A percentile compares a stretch with the other conserved stretches of the same genome.
These are phyloP conservation scores for Pachymerium ferrugineum DNA, from an alignment of 2,888 invertebrate genomes.

Conservation along the genomic window DNA sequence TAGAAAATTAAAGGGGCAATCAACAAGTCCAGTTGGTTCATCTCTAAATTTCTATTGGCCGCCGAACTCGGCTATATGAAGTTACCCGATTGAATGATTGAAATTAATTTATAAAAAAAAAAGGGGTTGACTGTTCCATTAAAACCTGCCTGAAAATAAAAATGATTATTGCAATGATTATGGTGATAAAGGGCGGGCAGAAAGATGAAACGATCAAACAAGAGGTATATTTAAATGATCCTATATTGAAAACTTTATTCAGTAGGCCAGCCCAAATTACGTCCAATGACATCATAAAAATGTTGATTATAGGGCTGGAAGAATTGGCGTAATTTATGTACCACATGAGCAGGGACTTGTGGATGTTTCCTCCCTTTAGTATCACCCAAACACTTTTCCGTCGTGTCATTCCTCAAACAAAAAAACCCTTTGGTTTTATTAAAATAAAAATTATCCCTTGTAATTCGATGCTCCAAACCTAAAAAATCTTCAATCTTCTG, in stretches of 20 bases:
- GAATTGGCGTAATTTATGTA: slow-evolving; percentile 73
- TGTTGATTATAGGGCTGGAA: slow-evolving; percentile 86
- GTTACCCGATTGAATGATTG: too few relatives aligned
- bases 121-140: too few relatives aligned
- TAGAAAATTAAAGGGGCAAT: too few relatives aligned
- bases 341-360: slow-evolving; percentile 69
- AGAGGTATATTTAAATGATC: not conserved
- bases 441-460: slow-evolving; percentile 87
- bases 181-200: too few relatives aligned
- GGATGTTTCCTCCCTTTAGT: slow-evolving; percentile 83
- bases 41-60: too few relatives aligned
- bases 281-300: slow-evolving; percentile 87
- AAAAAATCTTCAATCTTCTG: slow-evolving; percentile 82
- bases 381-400: slow-evolving; percentile 79
- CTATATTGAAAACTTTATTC: not conserved
- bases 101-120: too few relatives aligned
- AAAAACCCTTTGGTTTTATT: slow-evolving; percentile 96
- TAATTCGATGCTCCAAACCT: slow-evolving; percentile 63
- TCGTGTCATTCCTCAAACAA: slow-evolving; percentile 56
- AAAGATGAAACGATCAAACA: too few relatives aligned
- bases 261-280: slow-evolving; percentile 85
- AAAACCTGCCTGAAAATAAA: too few relatives aligned
- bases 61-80: too few relatives aligned
- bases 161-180: too few relatives aligned
- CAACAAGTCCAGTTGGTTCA: too few relatives aligned